phyloP scores from a whole-genome alignment of 2,797 vertebrate genomes.

The Amblyraja radiata region DNA sequence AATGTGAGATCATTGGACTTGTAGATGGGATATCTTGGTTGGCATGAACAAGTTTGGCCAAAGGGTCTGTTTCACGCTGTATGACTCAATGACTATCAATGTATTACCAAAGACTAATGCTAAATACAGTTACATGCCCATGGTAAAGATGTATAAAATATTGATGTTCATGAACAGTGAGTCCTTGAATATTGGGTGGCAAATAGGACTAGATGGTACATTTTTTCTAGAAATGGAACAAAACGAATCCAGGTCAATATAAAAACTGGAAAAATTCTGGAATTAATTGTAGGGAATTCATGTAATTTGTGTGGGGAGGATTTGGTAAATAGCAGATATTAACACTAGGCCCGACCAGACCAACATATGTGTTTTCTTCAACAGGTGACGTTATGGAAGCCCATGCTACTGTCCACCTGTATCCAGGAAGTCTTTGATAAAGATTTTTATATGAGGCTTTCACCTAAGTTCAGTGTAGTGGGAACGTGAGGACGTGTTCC shows the following conservation, averaged over 20 bases:
- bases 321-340: neutral
- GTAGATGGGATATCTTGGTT: too few relatives aligned
- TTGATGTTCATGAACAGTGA: neutral
- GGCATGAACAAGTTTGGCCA: too few relatives aligned
- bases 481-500: neutral
- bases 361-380: neutral
- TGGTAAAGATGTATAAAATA: neutral
- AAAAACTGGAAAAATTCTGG: neutral
- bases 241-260: neutral
- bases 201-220: neutral
- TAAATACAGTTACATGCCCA: neutral
- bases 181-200: neutral
- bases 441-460: neutral
- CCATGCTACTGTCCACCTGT: neutral
- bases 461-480: neutral
- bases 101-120: neutral
- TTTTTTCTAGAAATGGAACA: neutral
- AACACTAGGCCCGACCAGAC: neutral
- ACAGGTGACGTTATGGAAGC: neutral
- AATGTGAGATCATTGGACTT: too few relatives aligned
- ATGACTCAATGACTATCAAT: neutral
- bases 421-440: neutral
- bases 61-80: too few relatives aligned
- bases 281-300: neutral
- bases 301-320: too few relatives aligned